A percentile compares a stretch with the other conserved stretches of the same genome.
phyloP scores from a whole-genome alignment of 2,797 vertebrate species.

The Eurystomus glaucurus region DNA sequence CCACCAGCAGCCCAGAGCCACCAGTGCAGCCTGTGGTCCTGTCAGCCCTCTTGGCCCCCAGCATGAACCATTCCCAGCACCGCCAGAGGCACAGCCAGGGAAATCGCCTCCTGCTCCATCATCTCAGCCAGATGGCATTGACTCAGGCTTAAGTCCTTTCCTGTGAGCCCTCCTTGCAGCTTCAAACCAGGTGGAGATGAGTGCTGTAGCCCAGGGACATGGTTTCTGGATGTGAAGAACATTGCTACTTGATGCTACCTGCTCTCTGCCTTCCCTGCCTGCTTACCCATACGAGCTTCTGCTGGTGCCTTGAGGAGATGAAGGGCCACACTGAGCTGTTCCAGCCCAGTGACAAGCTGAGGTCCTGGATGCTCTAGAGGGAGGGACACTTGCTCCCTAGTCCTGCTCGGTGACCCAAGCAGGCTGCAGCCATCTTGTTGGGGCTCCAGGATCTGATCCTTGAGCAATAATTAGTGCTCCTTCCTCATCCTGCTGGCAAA shows the following conservation, averaged over 20 bases:
- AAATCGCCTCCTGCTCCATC: neutral
- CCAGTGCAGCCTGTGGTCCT: neutral
- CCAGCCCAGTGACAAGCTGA: neutral
- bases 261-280: neutral
- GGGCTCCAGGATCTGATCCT: neutral
- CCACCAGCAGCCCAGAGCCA: neutral
- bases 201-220: neutral
- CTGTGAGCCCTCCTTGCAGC: rapidly evolving
- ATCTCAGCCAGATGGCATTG: neutral
- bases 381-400: neutral
- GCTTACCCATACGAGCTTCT: neutral
- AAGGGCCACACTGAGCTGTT: neutral
- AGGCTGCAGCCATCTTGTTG: neutral
- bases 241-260: neutral
- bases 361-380: neutral
- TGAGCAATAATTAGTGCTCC: neutral
- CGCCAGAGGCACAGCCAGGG: neutral
- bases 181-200: rapidly evolving
- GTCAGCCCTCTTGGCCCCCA: neutral
- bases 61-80: neutral
- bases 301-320: neutral
- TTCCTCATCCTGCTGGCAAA: neutral
- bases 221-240: neutral
- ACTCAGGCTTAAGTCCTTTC: neutral
- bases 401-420: neutral